Percentiles rank a stretch among this genome's conserved stretches.
Evolutionary conservation across 2,888 invertebrate genomes (phyloP).

Genomic region (Arge pagana): DNA sequence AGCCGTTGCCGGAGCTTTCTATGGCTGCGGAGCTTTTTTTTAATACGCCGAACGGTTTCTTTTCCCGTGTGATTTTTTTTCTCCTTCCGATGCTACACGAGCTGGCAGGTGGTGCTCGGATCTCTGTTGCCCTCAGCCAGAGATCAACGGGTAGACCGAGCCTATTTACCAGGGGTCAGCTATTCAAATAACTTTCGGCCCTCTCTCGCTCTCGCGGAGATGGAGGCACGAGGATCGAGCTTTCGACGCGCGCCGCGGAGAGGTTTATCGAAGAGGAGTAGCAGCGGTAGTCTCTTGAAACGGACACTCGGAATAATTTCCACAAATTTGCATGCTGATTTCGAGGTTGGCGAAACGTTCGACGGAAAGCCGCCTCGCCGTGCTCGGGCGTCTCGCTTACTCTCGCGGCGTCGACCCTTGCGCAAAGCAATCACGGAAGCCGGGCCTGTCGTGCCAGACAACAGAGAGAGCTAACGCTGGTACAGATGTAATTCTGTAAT

Average conservation of each 20-base stretch:
- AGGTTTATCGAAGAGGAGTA: conserved; percentile 24
- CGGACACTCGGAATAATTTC: conserved; percentile 53
- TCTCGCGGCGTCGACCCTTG: conserved; percentile 13
- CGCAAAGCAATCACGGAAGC: conserved; percentile 38
- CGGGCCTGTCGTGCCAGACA: conserved; percentile 5
- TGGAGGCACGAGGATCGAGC: too few relatives aligned
- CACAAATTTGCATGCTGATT: conserved; percentile 54
- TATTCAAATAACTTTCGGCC: conserved; percentile 14
- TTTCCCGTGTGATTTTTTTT: too few relatives aligned
- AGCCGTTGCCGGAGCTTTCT: too few relatives aligned
- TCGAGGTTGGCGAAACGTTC: conserved; percentile 53
- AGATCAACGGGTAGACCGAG: conserved; percentile 2
- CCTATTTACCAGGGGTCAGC: conserved; percentile 14
- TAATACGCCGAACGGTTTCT: too few relatives aligned
- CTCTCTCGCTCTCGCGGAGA: background rate
- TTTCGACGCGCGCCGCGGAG: conserved; percentile 23
- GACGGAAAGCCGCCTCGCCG: too few relatives aligned
- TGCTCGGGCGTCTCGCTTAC: background rate
- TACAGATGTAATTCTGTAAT: conserved; percentile 36
- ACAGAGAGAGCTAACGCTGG: too few relatives aligned
- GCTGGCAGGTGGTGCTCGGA: conserved; percentile 20
- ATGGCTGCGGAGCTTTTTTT: too few relatives aligned
- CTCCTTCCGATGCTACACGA: conserved; percentile 13
- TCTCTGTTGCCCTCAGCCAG: background rate
- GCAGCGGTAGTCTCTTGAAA: conserved; percentile 25